Evolutionary conservation across 2,797 vertebrate species (phyloP).

Genomic region (Darevskia mixta): DNA sequence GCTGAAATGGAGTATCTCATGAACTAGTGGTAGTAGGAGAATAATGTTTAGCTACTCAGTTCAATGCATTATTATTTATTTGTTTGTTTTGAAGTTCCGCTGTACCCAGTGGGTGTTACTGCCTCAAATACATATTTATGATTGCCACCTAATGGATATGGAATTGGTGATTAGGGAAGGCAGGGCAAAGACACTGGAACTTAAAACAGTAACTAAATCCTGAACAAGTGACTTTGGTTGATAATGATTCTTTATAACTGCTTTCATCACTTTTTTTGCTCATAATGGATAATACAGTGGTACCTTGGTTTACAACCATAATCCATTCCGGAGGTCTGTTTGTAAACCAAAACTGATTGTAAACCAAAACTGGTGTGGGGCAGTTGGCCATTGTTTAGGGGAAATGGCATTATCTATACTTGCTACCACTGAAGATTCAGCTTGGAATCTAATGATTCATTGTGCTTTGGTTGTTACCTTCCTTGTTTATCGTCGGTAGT

Average conservation of each 20-base stretch:
- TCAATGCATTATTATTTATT: background rate
- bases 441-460: background rate
- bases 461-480: background rate
- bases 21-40: background rate
- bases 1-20: background rate
- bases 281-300: constrained; percentile 7
- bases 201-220: background rate
- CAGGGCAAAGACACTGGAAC: background rate
- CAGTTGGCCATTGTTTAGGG: too few relatives aligned
- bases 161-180: constrained; percentile 19
- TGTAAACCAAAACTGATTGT: too few relatives aligned
- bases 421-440: background rate
- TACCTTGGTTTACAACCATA: too few relatives aligned
- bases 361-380: too few relatives aligned
- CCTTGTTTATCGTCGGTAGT: background rate
- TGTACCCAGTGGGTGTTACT: background rate
- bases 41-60: background rate
- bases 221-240: background rate
- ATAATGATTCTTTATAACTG: background rate
- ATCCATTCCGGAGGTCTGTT: too few relatives aligned
- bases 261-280: background rate
- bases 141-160: background rate
- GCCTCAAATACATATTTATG: too few relatives aligned
- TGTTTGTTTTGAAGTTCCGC: background rate
- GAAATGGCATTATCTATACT: too few relatives aligned